Base-by-base conservation (phyloP, 1,140 invertebrate genomes). In the Lordiphosa collinella region DNA sequence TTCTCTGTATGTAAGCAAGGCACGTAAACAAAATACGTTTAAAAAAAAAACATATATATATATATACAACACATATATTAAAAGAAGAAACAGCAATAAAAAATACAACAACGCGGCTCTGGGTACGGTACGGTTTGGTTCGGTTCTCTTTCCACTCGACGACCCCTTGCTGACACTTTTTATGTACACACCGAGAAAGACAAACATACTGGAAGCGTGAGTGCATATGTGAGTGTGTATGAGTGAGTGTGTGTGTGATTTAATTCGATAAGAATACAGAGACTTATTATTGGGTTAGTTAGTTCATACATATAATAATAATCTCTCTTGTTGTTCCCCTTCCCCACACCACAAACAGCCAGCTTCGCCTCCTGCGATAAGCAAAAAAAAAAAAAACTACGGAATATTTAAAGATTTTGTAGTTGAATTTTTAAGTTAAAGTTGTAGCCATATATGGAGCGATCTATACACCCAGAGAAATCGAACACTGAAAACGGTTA, bases 211-310 rank as follows among this genome's bases (percentile, higher is more conserved):
- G 22, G 18, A 18, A 29, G 50, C 41, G 36, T 36, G 31, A 11
- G 25, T 43, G 22, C 32, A 37, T 52, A 46, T 49, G 41, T 31
- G 50, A 32, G 53, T 37, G 5, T 36, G 35, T 40, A n/a, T 25
- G n/a, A n/a, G 2, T 47, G 34, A 44, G 37, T 49, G 44, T 60
- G 47, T 60, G 54, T 63, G 55, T 67, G 76, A 80, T 80, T 80
- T 80, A 80, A 80, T 82, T 69, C 68, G 76, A 82, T 82, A 82
- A 82, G 76, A 82, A 82, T 76, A 79, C 41, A 29, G 18, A 44
- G 22, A 44, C 70, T 79, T 82, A 80, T 80, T 82, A 80, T 84
- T 84, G 76, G 78, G 76, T 82, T 82, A 82, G 76, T 82, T 82
- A 82, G 76, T 82, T 82, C 78, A 35, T 22, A 74, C 61, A 69